phyloP scores from a whole-genome alignment of 2,888 invertebrate species.

The Pristionchus japonicus region DNA sequence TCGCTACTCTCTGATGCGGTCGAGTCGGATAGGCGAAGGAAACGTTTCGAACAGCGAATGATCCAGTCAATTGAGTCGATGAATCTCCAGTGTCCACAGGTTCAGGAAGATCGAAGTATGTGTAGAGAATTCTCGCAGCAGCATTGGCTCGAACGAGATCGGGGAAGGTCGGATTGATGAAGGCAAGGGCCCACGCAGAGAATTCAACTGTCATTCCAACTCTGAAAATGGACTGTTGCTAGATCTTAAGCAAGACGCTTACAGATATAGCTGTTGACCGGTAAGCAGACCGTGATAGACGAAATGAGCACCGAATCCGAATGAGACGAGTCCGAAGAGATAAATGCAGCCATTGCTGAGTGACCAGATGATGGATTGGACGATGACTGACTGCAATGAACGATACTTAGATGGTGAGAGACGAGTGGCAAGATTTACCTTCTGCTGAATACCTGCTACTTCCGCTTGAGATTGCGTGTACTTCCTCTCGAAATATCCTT shows the following conservation, averaged over 20 bases:
- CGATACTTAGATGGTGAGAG: no score
- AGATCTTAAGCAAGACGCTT: not conserved
- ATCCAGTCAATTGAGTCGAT: not conserved
- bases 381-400: not conserved
- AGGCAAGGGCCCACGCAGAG: not conserved
- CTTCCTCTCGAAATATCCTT: slow-evolving; percentile 72
- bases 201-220: not conserved
- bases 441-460: not conserved
- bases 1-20: slow-evolving; percentile 78
- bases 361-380: not conserved
- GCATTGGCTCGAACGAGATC: slow-evolving; percentile 30
- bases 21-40: slow-evolving; percentile 89
- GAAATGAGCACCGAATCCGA: not conserved
- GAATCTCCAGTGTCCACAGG: not conserved
- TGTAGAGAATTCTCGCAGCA: slow-evolving; percentile 22
- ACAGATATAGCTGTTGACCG: not conserved
- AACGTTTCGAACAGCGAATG: slow-evolving; percentile 76
- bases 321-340: not conserved
- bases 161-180: slow-evolving; percentile 35
- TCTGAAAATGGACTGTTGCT: not conserved
- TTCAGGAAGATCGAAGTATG: not conserved
- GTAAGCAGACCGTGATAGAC: not conserved
- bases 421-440: no score
- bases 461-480: slow-evolving; percentile 56
- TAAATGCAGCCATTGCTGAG: not conserved